Base-by-base conservation (phyloP, 2,797 vertebrate species). In the Mallotus villosus region DNA sequence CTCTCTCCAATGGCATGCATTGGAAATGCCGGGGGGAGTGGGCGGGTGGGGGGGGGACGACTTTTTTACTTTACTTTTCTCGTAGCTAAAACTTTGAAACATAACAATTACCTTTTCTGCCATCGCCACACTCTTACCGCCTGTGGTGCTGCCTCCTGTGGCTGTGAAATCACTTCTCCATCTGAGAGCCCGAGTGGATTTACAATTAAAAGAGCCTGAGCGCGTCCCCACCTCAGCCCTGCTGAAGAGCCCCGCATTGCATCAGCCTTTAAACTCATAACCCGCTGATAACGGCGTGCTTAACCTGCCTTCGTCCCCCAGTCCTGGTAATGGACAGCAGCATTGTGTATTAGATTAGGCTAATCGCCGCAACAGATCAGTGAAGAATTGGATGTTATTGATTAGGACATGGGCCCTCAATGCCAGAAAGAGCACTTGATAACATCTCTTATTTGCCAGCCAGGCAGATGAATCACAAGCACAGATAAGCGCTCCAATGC, bases 391-490 rank as follows among this genome's bases (percentile, higher is more conserved):
- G 84, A 87, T 84, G 89, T 82, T 91, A 93, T 93, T 88, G 92
- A 93, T 93, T 88, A 90, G 90, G 85, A 91, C 91, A 87, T 72
- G 74, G 84, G 84, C 78, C 86, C 81, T 92, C 89, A 87, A 88
- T 92, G 90, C 87, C 86, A 86, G 80, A 68, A 76, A 74, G 78
- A 85, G 81, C 78, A 68, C 58, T 74, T 76, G 92, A 93, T 94
- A 93, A 79, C 76, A 93, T 94, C 90, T 92, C 85, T 92, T 93
- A 92, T 92, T 93, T 93, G 91, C 90, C 88, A 88, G 85, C 81
- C 75, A 75, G 75, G 76, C 80, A 86, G 90, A 91, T 90, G 85
- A 87, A 90, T 91, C 84, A 73, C 71, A 41, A 67, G 58, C 21
- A 6, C 85, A 80, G 90, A 91, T 92, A 91, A 91, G 83, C 72